Evolutionary conservation across 2,797 vertebrate genomes (phyloP).

Genomic region (Coregonus sp.): DNA sequence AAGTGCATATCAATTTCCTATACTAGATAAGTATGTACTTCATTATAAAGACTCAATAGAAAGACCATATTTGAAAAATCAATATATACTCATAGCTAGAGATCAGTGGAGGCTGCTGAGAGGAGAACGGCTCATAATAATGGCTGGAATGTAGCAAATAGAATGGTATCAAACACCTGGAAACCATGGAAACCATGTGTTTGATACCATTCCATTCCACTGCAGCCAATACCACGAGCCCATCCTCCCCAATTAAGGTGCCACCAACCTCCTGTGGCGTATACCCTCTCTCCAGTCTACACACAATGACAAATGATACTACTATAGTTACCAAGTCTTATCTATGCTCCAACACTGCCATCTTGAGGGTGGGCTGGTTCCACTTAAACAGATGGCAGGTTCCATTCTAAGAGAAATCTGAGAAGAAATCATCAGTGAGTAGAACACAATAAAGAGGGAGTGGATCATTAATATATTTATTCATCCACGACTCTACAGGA

Average conservation of each 20-base stretch:
- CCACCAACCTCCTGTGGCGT: no score
- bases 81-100: no score
- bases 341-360: constrained; percentile 14
- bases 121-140: no score
- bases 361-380: constrained; percentile 10
- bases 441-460: neutral
- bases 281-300: neutral
- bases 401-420: neutral
- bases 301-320: neutral
- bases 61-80: no score
- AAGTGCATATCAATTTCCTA: neutral
- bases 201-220: no score
- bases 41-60: neutral
- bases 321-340: neutral
- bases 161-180: no score
- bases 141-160: no score
- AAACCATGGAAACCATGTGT: no score
- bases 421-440: neutral
- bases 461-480: neutral
- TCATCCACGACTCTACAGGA: neutral
- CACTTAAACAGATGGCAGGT: neutral
- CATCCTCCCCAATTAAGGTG: no score
- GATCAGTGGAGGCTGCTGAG: no score
- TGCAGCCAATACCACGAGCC: no score
- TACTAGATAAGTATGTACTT: neutral